These are phyloP conservation scores for Dasypolia templi DNA, from an alignment of 2,888 invertebrate genomes.

Conservation along the genomic window DNA sequence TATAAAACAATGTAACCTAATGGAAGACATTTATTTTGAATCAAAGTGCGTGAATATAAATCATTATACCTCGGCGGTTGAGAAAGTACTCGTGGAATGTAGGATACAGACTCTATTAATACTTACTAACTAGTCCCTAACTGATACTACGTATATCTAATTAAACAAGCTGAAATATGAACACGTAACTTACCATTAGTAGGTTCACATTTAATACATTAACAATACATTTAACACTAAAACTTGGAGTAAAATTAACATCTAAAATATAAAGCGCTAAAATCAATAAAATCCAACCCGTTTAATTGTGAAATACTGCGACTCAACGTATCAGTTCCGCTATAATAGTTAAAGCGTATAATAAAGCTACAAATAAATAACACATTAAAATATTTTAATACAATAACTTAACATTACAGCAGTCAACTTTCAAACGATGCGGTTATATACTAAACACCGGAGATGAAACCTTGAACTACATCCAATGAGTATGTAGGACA, in stretches of 20 bases:
- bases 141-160: constrained; percentile 55
- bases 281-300: constrained; percentile 82
- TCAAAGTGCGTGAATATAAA: constrained; percentile 72
- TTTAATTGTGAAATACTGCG: constrained; percentile 83
- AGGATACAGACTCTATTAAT: constrained; percentile 63
- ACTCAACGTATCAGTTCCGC: constrained; percentile 78
- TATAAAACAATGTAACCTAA: constrained; percentile 83
- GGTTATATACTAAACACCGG: constrained; percentile 70
- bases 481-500: constrained; percentile 57
- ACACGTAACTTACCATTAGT: constrained; percentile 73
- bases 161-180: constrained; percentile 77
- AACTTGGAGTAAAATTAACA: constrained; percentile 74
- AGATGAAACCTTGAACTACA: constrained; percentile 55
- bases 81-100: constrained; percentile 79
- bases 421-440: constrained; percentile 87
- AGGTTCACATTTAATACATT: constrained; percentile 69
- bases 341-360: constrained; percentile 85
- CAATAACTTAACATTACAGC: constrained; percentile 89
- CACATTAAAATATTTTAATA: constrained; percentile 90
- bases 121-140: constrained; percentile 61
- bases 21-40: constrained; percentile 88
- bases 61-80: constrained; percentile 63
- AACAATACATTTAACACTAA: constrained; percentile 76
- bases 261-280: constrained; percentile 79
- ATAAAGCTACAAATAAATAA: constrained; percentile 91